These are phyloP conservation scores for Radopholus similis DNA, from an alignment of 1,140 invertebrate species.

Conservation along the genomic window DNA sequence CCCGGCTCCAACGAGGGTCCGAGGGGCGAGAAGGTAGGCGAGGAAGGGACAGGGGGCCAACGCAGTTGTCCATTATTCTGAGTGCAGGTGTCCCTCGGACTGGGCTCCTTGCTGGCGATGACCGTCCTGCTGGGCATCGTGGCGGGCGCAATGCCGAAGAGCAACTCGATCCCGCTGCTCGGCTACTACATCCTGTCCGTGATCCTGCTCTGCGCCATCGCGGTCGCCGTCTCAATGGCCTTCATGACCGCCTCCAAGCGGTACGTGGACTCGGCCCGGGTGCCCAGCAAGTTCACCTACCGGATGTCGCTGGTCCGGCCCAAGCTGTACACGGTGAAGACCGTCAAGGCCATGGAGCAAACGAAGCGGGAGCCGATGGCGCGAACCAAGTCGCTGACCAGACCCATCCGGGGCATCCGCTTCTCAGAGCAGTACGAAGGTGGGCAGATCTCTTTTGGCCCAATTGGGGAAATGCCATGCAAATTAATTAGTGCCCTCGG, in stretches of 20 bases:
- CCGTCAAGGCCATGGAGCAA: background rate
- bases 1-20: conserved; percentile 53
- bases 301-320: background rate
- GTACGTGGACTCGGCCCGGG: conserved; percentile 44
- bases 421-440: background rate
- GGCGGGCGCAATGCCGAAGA: conserved; percentile 55
- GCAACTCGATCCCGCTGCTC: conserved; percentile 55
- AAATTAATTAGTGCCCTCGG: background rate
- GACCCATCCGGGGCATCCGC: background rate
- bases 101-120: conserved; percentile 50
- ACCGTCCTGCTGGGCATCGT: conserved; percentile 55
- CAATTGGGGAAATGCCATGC: background rate
- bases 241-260: conserved; percentile 42
- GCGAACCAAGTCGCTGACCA: background rate
- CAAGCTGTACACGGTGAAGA: background rate
- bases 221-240: conserved; percentile 50
- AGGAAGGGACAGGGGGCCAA: conserved; percentile 48
- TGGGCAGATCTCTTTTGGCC: no score
- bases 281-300: conserved; percentile 47
- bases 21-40: conserved; percentile 47
- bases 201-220: conserved; percentile 51
- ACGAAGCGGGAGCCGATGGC: background rate
- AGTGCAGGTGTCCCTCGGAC: conserved; percentile 38
- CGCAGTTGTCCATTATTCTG: background rate
- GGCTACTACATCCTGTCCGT: conserved; percentile 54